A percentile compares a stretch with the other conserved stretches of the same genome.
phyloP scores from a whole-genome alignment of 2,797 vertebrate species.

The Brotula barbata region DNA sequence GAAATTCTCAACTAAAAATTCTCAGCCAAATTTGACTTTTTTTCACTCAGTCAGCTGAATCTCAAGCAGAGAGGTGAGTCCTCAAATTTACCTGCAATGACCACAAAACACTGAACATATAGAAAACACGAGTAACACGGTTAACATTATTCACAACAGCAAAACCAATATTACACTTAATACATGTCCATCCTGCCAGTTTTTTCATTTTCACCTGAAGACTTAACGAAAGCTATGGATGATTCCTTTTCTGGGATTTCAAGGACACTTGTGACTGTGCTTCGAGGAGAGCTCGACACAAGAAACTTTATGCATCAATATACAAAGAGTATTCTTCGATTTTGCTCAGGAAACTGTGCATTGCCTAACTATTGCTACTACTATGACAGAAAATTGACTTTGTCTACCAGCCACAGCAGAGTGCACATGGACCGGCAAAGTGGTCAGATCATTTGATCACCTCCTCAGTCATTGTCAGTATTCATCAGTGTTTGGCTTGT shows the following conservation, averaged over 20 bases:
- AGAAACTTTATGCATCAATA: background rate
- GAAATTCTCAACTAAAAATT: background rate
- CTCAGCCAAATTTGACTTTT: background rate
- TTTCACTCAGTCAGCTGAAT: background rate
- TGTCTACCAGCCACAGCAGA: background rate
- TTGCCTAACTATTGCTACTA: background rate
- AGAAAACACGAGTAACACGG: background rate
- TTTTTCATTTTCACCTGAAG: background rate
- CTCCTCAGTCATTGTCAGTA: background rate
- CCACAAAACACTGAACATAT: slow-evolving; percentile 5
- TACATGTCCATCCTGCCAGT: background rate
- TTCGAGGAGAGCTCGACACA: slow-evolving; percentile 14
- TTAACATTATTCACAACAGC: slow-evolving; percentile 4
- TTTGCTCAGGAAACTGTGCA: background rate
- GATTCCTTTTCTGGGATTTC: slow-evolving; percentile 11
- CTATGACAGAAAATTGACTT: background rate
- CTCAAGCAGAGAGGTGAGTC: background rate
- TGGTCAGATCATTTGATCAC: background rate
- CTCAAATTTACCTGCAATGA: background rate
- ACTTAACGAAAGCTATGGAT: slow-evolving; percentile 6
- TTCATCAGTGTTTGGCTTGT: background rate
- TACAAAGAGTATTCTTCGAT: slow-evolving; percentile 10
- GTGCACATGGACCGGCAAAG: background rate
- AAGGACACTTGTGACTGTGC: slow-evolving; percentile 51
- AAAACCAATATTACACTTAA: slow-evolving; percentile 9